Conservation (phyloP, 2,113 vertebrate species). For the Coregonus clupeaformis region DNA sequence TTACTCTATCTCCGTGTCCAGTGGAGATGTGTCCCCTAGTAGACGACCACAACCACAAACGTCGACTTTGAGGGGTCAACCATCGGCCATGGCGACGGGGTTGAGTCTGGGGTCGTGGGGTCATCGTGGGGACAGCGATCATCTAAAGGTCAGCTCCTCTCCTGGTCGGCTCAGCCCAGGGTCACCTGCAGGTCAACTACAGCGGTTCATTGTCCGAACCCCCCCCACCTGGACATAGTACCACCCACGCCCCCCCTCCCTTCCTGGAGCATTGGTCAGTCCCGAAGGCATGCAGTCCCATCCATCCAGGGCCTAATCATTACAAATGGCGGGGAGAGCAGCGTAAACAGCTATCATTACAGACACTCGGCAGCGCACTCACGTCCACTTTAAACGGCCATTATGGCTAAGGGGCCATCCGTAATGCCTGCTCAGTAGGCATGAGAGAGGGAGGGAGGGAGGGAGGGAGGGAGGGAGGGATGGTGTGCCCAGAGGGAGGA, state of each 20-base stretch:
- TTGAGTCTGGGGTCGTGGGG: conserved; percentile 59
- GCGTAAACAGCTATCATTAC: conserved; percentile 35
- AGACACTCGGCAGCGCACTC: conserved; percentile 7
- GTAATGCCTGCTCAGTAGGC: neutral
- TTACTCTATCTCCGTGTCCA: neutral
- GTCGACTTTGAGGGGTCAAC: neutral
- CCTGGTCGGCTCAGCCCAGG: neutral
- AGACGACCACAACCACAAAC: neutral
- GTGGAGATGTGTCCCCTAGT: neutral
- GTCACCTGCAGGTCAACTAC: conserved; percentile 58
- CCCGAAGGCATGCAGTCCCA: conserved; percentile 52
- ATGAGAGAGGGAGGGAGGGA: neutral
- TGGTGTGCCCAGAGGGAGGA: neutral
- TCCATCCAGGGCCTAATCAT: conserved; percentile 80
- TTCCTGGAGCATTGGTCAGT: conserved; percentile 58
- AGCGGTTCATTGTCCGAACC: conserved; percentile 69
- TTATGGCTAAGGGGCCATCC: conserved; percentile 18
- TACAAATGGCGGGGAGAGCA: conserved; percentile 72
- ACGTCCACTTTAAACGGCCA: conserved; percentile 22
- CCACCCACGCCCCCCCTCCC: conserved; percentile 43
- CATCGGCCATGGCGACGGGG: conserved; percentile 9
- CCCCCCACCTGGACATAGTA: neutral
- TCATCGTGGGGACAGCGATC: conserved; percentile 79
- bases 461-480: neutral
- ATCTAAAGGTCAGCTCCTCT: conserved; percentile 62